A percentile compares a stretch with the other conserved stretches of the same genome.
Evolutionary conservation across 2,113 vertebrate genomes (phyloP).

Genomic region (Alligator mississippiensis): DNA sequence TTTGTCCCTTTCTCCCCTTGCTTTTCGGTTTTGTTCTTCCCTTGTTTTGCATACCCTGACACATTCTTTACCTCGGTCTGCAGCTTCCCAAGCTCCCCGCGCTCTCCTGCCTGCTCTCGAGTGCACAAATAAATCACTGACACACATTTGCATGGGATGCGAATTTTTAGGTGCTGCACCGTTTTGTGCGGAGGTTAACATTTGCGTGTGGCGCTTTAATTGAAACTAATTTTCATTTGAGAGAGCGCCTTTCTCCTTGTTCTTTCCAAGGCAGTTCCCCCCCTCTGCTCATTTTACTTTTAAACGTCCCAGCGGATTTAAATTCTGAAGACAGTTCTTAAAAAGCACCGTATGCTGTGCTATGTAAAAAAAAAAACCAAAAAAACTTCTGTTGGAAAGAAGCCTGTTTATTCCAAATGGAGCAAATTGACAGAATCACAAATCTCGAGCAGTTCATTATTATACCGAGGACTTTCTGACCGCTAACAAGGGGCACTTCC

Average conservation of each 20-base stretch:
- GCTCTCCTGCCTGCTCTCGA: conserved; percentile 29
- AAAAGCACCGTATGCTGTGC: conserved; percentile 3
- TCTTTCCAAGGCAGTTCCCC: background rate
- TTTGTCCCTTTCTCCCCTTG: conserved; percentile 55
- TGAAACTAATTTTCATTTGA: conserved; percentile 43
- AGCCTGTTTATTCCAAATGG: conserved; percentile 10
- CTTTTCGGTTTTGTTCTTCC: conserved; percentile 28
- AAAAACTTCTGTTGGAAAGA: background rate
- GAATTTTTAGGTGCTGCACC: conserved; percentile 58
- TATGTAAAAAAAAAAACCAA: background rate
- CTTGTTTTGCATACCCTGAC: conserved; percentile 68
- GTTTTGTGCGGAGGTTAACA: conserved; percentile 36
- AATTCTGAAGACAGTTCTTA: conserved; percentile 23
- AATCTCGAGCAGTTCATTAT: conserved; percentile 28
- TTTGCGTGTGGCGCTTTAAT: conserved; percentile 42
- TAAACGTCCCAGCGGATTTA: conserved; percentile 43
- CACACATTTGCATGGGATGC: conserved; percentile 64
- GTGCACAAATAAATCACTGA: conserved; percentile 60
- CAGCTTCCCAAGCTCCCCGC: conserved; percentile 62
- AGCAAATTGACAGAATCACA: conserved; percentile 15
- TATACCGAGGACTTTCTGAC: conserved; percentile 39
- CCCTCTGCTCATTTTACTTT: conserved; percentile 8
- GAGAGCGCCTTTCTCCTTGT: conserved; percentile 6
- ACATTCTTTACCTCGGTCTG: conserved; percentile 57
- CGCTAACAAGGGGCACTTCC: background rate